phyloP scores from a whole-genome alignment of 1,140 invertebrate species.

The Ylistrum balloti region DNA sequence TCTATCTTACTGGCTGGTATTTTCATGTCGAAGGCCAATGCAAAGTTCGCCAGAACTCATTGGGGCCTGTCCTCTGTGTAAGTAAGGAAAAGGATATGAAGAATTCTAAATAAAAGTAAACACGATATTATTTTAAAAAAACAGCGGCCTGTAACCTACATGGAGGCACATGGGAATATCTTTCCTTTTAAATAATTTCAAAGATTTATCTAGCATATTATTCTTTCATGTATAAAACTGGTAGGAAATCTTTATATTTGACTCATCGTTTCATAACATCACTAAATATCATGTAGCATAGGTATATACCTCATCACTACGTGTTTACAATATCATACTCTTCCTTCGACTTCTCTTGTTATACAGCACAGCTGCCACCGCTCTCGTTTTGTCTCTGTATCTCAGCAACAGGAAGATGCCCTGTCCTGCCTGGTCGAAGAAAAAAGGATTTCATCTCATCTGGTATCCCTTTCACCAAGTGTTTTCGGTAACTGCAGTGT shows the following conservation, averaged over 20 bases:
- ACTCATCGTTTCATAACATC: too few relatives aligned
- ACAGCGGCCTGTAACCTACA: too few relatives aligned
- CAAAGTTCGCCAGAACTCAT: conserved; percentile 77
- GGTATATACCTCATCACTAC: too few relatives aligned
- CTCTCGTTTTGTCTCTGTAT: conserved; percentile 92
- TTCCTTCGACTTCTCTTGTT: too few relatives aligned
- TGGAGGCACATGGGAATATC: too few relatives aligned
- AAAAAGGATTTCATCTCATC: conserved; percentile 63
- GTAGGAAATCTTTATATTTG: too few relatives aligned
- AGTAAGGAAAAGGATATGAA: background rate
- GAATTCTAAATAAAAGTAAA: background rate
- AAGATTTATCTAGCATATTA: too few relatives aligned
- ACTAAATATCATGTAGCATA: too few relatives aligned
- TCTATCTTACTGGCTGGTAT: conserved; percentile 82
- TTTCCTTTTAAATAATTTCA: background rate
- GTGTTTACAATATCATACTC: too few relatives aligned
- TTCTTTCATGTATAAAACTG: too few relatives aligned
- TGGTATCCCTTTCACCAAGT: conserved; percentile 89
- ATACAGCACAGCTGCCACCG: conserved; percentile 89
- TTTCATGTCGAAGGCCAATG: conserved; percentile 78
- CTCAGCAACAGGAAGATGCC: conserved; percentile 88
- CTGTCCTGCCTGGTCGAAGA: conserved; percentile 84
- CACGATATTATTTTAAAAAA: background rate
- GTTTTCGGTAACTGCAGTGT: conserved; percentile 88
- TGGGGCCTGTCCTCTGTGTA: conserved; percentile 73